Conservation (phyloP, 2,888 invertebrate genomes). For the Nudaria mundana region DNA sequence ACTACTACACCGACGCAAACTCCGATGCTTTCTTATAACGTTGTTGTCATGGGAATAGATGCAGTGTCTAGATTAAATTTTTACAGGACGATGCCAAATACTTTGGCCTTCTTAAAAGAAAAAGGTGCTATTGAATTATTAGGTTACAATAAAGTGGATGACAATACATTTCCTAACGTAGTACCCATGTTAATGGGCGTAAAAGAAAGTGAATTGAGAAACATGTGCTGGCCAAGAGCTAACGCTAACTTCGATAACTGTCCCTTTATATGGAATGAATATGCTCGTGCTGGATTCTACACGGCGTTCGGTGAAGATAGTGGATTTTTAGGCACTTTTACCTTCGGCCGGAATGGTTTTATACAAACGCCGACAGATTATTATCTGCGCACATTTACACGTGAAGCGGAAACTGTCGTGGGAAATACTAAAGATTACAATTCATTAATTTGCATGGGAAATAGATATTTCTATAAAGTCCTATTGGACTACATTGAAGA, state of each 20-base stretch:
- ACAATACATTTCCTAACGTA: constrained; percentile 96
- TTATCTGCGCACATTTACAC: constrained; percentile 88
- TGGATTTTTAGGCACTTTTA: constrained; percentile 89
- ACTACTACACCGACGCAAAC: neutral
- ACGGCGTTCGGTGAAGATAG: constrained; percentile 94
- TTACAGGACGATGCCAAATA: constrained; percentile 90
- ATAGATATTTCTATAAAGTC: constrained; percentile 85
- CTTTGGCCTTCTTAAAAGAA: constrained; percentile 81
- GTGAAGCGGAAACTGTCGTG: constrained; percentile 84
- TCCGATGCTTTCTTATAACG: constrained; percentile 80
- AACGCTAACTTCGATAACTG: constrained; percentile 87
- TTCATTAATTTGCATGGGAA: constrained; percentile 86
- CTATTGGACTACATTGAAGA: constrained; percentile 86
- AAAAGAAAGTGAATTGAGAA: constrained; percentile 83
- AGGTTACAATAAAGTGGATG: constrained; percentile 96
- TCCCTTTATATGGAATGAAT: constrained; percentile 92
- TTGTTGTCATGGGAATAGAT: constrained; percentile 92
- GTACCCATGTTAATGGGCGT: constrained; percentile 90
- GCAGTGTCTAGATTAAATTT: constrained; percentile 93
- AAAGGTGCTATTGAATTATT: constrained; percentile 88
- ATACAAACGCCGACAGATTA: constrained; percentile 91
- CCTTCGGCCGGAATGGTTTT: constrained; percentile 90
- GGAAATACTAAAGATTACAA: constrained; percentile 85
- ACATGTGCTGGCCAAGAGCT: constrained; percentile 82
- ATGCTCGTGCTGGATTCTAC: constrained; percentile 85